These are phyloP conservation scores for Eumeta japonica DNA, from an alignment of 1,140 invertebrate genomes.

Conservation along the genomic window DNA sequence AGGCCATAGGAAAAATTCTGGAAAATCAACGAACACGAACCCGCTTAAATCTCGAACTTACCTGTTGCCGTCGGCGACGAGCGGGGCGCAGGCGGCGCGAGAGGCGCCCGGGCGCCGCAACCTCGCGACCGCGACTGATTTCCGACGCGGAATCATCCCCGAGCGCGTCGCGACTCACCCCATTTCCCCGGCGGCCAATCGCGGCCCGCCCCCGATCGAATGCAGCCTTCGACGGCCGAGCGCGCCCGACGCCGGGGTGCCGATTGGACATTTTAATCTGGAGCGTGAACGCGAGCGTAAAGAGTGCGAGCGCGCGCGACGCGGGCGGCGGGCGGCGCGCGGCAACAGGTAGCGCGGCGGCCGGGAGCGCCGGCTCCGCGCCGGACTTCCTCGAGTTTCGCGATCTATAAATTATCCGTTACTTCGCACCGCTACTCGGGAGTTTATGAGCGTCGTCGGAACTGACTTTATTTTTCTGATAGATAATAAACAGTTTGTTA, in stretches of 20 bases:
- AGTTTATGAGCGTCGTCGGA: too few relatives aligned
- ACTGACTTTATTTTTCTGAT: too few relatives aligned
- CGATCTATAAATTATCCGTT: too few relatives aligned
- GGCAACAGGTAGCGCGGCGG: conserved; percentile 53
- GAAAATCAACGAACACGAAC: too few relatives aligned
- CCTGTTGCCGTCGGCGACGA: conserved; percentile 20
- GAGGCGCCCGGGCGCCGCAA: conserved; percentile 28
- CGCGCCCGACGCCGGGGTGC: conserved; percentile 35
- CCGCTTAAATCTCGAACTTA: too few relatives aligned
- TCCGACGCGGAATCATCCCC: conserved; percentile 53
- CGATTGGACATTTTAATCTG: conserved; percentile 56
- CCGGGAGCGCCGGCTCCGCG: too few relatives aligned
- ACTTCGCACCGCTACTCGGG: too few relatives aligned
- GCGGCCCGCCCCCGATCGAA: conserved; percentile 18
- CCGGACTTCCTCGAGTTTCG: too few relatives aligned
- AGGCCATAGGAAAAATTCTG: too few relatives aligned
- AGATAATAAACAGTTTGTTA: too few relatives aligned
- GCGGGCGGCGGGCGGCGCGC: conserved; percentile 24
- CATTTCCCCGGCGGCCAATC: conserved; percentile 36
- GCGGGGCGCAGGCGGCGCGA: not conserved
- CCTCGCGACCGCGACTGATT: conserved; percentile 46
- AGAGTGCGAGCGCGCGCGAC: conserved; percentile 38
- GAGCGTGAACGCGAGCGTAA: conserved; percentile 54
- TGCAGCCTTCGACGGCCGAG: conserved; percentile 28
- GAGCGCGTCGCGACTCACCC: conserved; percentile 50